phyloP scores from a whole-genome alignment of 2,797 vertebrate species.

The Xenopus petersii region DNA sequence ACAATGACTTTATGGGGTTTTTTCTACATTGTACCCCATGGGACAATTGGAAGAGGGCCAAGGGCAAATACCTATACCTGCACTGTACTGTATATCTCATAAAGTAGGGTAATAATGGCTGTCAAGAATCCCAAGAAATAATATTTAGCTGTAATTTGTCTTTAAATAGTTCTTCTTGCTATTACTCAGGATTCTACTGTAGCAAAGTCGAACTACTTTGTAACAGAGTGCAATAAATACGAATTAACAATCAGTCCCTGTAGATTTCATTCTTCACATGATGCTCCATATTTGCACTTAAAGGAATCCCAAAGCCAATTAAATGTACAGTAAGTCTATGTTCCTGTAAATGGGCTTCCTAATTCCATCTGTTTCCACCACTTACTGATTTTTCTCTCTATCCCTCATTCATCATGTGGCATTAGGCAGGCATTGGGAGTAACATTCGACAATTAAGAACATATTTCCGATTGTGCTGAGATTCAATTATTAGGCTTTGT shows the following conservation, averaged over 20 bases:
- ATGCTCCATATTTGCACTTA: conserved; percentile 6
- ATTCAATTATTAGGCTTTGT: not conserved
- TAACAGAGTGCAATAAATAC: not conserved
- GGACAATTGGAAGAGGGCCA: too few species aligned
- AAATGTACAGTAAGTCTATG: conserved; percentile 5
- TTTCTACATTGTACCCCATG: too few species aligned
- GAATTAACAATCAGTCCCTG: not conserved
- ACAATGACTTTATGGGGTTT: too few species aligned
- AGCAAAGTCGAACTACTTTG: not conserved
- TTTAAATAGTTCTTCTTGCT: too few species aligned
- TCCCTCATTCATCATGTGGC: not conserved
- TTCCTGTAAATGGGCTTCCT: conserved; percentile 5
- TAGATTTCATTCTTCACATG: not conserved
- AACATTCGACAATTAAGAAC: conserved; percentile 23
- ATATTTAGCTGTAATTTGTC: too few species aligned
- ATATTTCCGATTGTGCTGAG: conserved; percentile 16
- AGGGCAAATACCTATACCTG: too few species aligned
- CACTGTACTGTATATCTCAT: too few species aligned
- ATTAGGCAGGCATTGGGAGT: not conserved
- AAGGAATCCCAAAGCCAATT: conserved; percentile 13
- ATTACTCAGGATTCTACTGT: not conserved
- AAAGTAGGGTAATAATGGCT: too few species aligned
- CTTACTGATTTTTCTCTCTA: not conserved
- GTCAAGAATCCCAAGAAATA: too few species aligned
- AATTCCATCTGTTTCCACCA: conserved; percentile 2